These are phyloP conservation scores for Perca flavescens DNA, from an alignment of 2,113 vertebrate species.

Conservation along the genomic window DNA sequence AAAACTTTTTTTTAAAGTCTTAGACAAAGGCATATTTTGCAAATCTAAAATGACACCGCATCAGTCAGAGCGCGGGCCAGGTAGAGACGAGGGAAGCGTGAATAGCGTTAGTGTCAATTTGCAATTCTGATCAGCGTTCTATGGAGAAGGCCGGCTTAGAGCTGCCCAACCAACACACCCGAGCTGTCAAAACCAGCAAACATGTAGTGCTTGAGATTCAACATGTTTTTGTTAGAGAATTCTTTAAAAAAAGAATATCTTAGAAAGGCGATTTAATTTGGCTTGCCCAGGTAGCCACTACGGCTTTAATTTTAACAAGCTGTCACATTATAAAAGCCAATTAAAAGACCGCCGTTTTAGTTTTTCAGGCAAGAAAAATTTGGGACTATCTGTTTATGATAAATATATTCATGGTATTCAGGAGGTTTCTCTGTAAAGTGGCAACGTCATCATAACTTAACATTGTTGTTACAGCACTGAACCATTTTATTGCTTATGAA, in stretches of 20 bases:
- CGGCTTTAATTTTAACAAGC: conserved; percentile 37
- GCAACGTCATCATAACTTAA: not conserved
- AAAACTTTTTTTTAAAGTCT: conserved; percentile 1
- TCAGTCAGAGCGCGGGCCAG: conserved; percentile 19
- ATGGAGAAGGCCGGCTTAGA: conserved; percentile 15
- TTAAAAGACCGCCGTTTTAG: conserved; percentile 19
- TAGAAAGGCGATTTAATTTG: conserved; percentile 25
- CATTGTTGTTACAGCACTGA: not conserved
- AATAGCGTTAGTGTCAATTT: conserved; percentile 45
- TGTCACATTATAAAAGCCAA: conserved; percentile 44
- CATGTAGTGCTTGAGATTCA: conserved; percentile 6
- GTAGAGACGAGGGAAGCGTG: conserved; percentile 16
- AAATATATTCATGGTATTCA: not conserved
- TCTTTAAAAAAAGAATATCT: conserved; percentile 13
- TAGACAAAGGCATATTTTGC: conserved; percentile 36
- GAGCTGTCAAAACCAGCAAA: conserved; percentile 40
- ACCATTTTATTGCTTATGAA: not conserved
- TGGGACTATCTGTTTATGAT: not conserved
- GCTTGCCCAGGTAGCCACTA: conserved; percentile 39
- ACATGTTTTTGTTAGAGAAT: conserved; percentile 1
- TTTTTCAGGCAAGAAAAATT: not conserved
- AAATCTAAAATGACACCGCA: conserved; percentile 17
- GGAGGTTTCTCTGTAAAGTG: not conserved
- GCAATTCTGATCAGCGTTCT: conserved; percentile 62
- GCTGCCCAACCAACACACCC: not conserved